A percentile compares a stretch with the other conserved stretches of the same genome.
Evolutionary conservation across 2,113 vertebrate genomes (phyloP).

Genomic region (Otocyon megalotis): DNA sequence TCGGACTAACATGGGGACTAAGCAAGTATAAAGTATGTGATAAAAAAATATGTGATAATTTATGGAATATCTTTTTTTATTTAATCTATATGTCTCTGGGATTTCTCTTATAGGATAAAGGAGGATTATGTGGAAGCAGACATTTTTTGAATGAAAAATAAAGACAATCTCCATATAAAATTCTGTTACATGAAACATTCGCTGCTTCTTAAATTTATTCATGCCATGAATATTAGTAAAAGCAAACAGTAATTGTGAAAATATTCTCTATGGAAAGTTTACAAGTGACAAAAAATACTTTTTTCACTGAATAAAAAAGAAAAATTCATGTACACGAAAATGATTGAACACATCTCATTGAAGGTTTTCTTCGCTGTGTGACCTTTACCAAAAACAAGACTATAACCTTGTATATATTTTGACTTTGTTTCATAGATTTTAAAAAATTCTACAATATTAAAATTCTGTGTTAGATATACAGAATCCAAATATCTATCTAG

Average conservation of each 20-base stretch:
- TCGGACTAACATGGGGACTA: not conserved
- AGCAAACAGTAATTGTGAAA: not conserved
- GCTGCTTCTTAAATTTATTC: not conserved
- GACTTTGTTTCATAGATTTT: not conserved
- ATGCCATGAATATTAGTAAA: not conserved
- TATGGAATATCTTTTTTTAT: not conserved
- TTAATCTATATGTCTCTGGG: not conserved
- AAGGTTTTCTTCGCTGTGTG: not conserved
- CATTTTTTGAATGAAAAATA: not conserved
- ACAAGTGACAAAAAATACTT: not conserved
- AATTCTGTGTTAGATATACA: not conserved
- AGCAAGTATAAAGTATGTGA: not conserved
- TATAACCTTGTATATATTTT: constrained; percentile 9
- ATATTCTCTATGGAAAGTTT: not conserved
- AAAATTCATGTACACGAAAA: not conserved
- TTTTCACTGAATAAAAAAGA: not conserved
- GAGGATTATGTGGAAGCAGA: not conserved
- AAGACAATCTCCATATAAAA: not conserved
- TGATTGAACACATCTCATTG: not conserved
- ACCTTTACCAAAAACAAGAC: not conserved
- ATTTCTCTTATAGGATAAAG: not conserved
- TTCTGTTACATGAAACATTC: not conserved
- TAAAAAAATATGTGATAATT: not conserved
- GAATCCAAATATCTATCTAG: not conserved
- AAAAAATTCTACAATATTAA: not conserved